Evolutionary conservation across 2,797 vertebrate species (phyloP), one percentile per base, ranked within the genome.

Genomic region (Adrianichthys oophorus): DNA sequence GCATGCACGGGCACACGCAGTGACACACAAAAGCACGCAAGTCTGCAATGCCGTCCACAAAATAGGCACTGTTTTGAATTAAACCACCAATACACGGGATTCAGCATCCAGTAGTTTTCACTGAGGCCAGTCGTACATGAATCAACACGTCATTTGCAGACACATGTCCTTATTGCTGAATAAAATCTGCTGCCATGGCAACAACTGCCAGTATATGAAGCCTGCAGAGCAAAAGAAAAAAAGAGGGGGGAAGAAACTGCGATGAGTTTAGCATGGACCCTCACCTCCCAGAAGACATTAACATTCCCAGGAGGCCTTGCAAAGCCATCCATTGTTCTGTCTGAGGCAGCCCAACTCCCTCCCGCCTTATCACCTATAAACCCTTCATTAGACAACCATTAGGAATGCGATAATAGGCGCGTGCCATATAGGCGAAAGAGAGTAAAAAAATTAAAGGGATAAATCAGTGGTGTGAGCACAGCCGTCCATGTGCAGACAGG

Each of bases 341-440:
- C 85, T 70, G 72, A 67, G 56, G 54, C 32, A 13, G 52, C 73
- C 72, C 53, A 10, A 52, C 63, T 66, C 74, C 52, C 69, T 45
- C 68, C 29, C 21, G 46, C 75, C 80, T 76, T 84, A 85, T 85
- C 72, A 32, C 71, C 79, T 83, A 85, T 87, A 88, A 89, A 87
- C 62, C 86, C 84, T 85, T 90, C 85, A 92, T 92, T 90, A 91
- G 57, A 59, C 59, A 82, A 72, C 86, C 85, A 91, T 92, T 92
- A 89, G 84, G 76, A 76, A 84, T 62, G 84, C 86, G 86, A 85
- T 92, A 90, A 90, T 86, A 47, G 45, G 51, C 40, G 45, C 43
- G 58, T 56, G 74, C 65, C 69, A 53, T 54, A 14, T 52, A 76
- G 32, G 15, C 4, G 14, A 37, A 24, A 50, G 60, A 15, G 4